These are phyloP conservation scores for Lordiphosa collinella DNA, from an alignment of 1,140 invertebrate species.

Conservation along the genomic window DNA sequence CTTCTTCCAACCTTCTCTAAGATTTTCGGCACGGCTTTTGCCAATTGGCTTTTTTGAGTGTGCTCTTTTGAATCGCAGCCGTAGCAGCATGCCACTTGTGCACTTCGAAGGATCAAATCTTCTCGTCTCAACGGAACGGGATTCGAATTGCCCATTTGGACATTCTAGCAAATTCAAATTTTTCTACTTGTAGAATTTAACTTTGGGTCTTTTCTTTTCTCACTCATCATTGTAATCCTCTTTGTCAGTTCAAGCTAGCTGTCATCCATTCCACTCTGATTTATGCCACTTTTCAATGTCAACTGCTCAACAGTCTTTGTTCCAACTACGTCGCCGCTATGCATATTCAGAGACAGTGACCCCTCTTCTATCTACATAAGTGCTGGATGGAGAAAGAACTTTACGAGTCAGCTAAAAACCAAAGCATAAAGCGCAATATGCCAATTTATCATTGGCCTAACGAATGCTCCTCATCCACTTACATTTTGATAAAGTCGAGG, in stretches of 20 bases:
- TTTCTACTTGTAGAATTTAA: too few relatives aligned
- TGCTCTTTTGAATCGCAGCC: too few relatives aligned
- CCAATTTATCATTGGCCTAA: conserved; percentile 16
- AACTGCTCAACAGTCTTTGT: conserved; percentile 1
- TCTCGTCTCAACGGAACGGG: too few relatives aligned
- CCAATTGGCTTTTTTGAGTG: too few relatives aligned
- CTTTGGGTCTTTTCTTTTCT: too few relatives aligned
- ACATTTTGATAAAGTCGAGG: conserved; percentile 12
- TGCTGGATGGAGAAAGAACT: conserved; percentile 4
- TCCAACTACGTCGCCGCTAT: not conserved
- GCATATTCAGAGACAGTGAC: not conserved
- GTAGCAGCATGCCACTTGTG: too few relatives aligned
- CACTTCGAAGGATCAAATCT: too few relatives aligned
- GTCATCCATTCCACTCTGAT: not conserved
- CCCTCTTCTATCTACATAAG: conserved; percentile 1
- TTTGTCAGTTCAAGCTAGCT: conserved; percentile 1
- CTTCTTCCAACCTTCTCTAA: too few relatives aligned
- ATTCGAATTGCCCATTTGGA: too few relatives aligned
- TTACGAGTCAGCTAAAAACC: not conserved
- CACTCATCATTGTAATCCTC: conserved; percentile 3
- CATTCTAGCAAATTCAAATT: too few relatives aligned
- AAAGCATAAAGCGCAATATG: conserved; percentile 7
- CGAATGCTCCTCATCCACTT: conserved; percentile 12
- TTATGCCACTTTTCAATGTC: conserved; percentile 10
- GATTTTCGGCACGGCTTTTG: too few relatives aligned